Percentiles rank a stretch among this genome's conserved stretches.
Evolutionary conservation across 2,113 vertebrate species (phyloP).

Genomic region (Peucedramus taeniatus): DNA sequence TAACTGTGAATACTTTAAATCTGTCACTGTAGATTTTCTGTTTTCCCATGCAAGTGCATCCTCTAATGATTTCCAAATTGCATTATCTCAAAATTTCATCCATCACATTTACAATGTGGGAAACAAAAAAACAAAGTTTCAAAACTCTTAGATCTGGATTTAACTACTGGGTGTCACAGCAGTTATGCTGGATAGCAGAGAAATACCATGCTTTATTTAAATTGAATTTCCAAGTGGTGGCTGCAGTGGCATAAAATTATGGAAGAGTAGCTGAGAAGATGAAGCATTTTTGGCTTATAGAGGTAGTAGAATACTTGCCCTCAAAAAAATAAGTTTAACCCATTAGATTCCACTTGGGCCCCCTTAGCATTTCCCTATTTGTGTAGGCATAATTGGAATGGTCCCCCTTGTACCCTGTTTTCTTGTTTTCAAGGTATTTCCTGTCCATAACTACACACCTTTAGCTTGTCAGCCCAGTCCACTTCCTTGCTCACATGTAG

Average conservation of each 20-base stretch:
- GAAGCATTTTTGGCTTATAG: not conserved
- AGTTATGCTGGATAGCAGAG: not conserved
- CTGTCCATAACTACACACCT: not conserved
- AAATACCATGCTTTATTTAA: not conserved
- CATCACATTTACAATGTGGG: conserved; percentile 34
- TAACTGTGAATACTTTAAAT: conserved; percentile 47
- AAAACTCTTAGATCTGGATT: not conserved
- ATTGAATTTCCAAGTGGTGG: not conserved
- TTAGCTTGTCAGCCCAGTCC: not conserved
- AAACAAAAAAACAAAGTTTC: conserved; percentile 27
- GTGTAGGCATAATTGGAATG: not conserved
- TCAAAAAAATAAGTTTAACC: not conserved
- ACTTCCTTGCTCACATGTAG: accelerated
- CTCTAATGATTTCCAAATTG: conserved; percentile 43
- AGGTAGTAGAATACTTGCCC: not conserved
- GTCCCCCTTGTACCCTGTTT: not conserved
- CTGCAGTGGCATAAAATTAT: not conserved
- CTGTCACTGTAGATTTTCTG: conserved; percentile 5
- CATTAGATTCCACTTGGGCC: not conserved
- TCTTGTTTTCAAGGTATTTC: not conserved
- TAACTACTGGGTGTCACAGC: not conserved
- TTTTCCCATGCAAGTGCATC: conserved; percentile 34
- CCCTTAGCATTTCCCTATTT: not conserved
- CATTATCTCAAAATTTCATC: conserved; percentile 47
- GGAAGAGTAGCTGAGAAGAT: not conserved